Conservation (phyloP, 2,797 vertebrate species). For the Myiotriccus ornatus region DNA sequence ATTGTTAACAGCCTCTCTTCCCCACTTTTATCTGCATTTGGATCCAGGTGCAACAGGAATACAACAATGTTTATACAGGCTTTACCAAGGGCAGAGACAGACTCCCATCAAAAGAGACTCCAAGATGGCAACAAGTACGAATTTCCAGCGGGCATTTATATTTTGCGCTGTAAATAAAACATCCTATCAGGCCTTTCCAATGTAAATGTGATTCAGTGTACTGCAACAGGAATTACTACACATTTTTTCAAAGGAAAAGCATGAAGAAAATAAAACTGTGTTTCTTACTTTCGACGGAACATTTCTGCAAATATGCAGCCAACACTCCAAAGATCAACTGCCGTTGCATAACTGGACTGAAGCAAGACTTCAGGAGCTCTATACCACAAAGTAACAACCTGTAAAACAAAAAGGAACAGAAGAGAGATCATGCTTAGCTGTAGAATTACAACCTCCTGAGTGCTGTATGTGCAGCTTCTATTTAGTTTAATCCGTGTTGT, state of each 20-base stretch:
- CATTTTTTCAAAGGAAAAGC: background rate
- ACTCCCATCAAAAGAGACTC: background rate
- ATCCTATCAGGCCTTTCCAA: background rate
- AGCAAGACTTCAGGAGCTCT: slow-evolving; percentile 90
- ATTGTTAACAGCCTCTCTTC: background rate
- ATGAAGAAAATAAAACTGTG: slow-evolving; percentile 4
- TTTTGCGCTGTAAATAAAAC: background rate
- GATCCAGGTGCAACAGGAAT: background rate
- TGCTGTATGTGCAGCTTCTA: background rate
- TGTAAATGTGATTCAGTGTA: background rate
- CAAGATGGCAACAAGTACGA: background rate
- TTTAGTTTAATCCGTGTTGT: background rate
- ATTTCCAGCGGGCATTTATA: background rate
- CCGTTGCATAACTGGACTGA: slow-evolving; percentile 92
- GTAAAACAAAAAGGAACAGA: slow-evolving; percentile 55
- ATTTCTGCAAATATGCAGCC: slow-evolving; percentile 93
- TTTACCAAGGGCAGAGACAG: background rate
- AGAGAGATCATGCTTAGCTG: background rate
- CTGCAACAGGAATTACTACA: background rate
- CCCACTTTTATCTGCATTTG: background rate
- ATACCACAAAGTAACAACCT: slow-evolving; percentile 93
- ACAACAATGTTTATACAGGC: background rate
- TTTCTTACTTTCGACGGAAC: slow-evolving; percentile 89
- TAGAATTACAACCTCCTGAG: background rate
- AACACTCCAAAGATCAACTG: slow-evolving; percentile 91